These are phyloP conservation scores for Tiaroga cobitis DNA, from an alignment of 2,797 vertebrate species.

Conservation along the genomic window DNA sequence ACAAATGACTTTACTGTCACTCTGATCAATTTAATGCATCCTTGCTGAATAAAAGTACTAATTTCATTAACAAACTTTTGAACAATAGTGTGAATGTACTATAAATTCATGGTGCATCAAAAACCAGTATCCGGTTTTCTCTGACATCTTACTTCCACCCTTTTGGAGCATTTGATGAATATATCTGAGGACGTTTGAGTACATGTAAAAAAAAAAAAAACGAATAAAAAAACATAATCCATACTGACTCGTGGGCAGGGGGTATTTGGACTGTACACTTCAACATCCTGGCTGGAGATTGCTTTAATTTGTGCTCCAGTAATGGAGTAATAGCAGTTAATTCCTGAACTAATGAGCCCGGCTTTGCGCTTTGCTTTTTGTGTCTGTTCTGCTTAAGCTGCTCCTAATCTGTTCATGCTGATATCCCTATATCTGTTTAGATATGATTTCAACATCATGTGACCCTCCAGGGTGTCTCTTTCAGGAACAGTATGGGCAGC, in stretches of 20 bases:
- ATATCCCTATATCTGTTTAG: conserved; percentile 31
- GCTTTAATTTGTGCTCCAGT: conserved; percentile 73
- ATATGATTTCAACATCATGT: conserved; percentile 31
- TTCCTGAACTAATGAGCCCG: conserved; percentile 58
- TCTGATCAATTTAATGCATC: not conserved
- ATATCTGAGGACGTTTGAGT: not conserved
- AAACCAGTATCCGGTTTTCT: not conserved
- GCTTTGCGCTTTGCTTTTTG: conserved; percentile 49
- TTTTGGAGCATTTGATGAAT: not conserved
- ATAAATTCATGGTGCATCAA: not conserved
- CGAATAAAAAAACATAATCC: conserved; percentile 41
- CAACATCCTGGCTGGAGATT: conserved; percentile 73
- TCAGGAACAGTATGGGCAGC: not conserved
- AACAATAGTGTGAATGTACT: not conserved
- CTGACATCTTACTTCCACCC: not conserved
- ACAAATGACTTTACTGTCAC: not conserved
- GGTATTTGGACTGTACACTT: conserved; percentile 75
- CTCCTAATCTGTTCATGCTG: conserved; percentile 33
- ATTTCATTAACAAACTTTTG: not conserved
- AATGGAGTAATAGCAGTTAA: conserved; percentile 60
- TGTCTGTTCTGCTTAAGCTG: conserved; percentile 37
- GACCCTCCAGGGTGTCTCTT: conserved; percentile 21
- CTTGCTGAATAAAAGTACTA: not conserved
- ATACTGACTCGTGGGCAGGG: conserved; percentile 66
- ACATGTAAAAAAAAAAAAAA: not conserved